Evolutionary conservation across 2,113 vertebrate species (phyloP).

Genomic region (Limanda limanda): DNA sequence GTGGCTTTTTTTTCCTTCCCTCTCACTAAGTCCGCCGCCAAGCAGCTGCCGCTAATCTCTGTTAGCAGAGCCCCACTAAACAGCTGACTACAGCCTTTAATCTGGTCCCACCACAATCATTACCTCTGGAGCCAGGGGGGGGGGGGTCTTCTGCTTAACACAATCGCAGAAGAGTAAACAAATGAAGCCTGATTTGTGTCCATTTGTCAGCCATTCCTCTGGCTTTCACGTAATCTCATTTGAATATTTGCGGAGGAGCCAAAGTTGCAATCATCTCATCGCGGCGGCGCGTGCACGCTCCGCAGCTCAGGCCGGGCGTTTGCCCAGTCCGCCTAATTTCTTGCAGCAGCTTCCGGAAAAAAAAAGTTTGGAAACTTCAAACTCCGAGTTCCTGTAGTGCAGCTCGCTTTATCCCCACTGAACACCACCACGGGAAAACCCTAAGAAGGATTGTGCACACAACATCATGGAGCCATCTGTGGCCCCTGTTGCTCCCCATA

Average conservation of each 20-base stretch:
- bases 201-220: slow-evolving; percentile 66
- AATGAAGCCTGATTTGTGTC: slow-evolving; percentile 72
- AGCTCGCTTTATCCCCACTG: not conserved
- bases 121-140: slow-evolving; percentile 65
- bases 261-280: slow-evolving; percentile 65
- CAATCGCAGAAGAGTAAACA: slow-evolving; percentile 74
- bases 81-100: slow-evolving; percentile 74
- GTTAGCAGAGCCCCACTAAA: slow-evolving; percentile 73
- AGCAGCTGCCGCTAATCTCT: slow-evolving; percentile 76
- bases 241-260: slow-evolving; percentile 53
- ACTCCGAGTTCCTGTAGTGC: slow-evolving; percentile 19
- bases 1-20: not conserved
- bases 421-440: not conserved
- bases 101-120: slow-evolving; percentile 72
- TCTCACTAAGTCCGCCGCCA: slow-evolving; percentile 55
- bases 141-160: slow-evolving; percentile 56
- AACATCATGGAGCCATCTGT: not conserved
- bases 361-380: slow-evolving; percentile 19
- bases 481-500: slow-evolving; percentile 24
- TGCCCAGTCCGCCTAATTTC: slow-evolving; percentile 10
- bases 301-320: slow-evolving; percentile 16
- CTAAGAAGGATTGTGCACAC: slow-evolving; percentile 1
- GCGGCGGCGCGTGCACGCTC: slow-evolving; percentile 1
- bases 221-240: slow-evolving; percentile 70
- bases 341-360: not conserved